Percentiles rank a stretch among this genome's conserved stretches.
Conservation (phyloP, 2,888 invertebrate genomes). For the Drosophila nr. fundita region DNA sequence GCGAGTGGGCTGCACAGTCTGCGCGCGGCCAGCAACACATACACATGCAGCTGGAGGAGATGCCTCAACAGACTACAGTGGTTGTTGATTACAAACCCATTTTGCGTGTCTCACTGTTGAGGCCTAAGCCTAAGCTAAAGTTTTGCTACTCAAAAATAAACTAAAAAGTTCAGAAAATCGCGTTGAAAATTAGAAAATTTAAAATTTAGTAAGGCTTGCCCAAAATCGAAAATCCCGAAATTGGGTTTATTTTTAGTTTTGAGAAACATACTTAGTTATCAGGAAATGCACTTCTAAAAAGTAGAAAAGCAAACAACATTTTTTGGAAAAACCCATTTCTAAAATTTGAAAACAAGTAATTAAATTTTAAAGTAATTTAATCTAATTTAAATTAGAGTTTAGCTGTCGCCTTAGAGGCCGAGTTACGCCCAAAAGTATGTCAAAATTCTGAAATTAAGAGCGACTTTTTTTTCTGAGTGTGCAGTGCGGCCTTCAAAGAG, state of each 20-base stretch:
- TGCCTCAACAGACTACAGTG: slow-evolving; percentile 35
- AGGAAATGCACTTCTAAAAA: neutral
- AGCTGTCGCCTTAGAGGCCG: rapidly evolving
- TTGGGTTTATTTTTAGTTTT: no score
- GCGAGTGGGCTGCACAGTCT: slow-evolving; percentile 46
- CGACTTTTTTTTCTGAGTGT: neutral
- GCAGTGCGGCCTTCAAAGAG: neutral
- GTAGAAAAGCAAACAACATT: rapidly evolving
- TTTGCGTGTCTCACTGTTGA: slow-evolving; percentile 1
- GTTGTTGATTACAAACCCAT: slow-evolving; percentile 45
- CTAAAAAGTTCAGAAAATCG: neutral
- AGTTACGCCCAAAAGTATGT: neutral
- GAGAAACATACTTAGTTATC: neutral
- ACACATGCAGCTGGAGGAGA: slow-evolving; percentile 26
- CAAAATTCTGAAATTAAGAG: neutral
- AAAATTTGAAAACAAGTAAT: neutral
- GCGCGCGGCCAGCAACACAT: slow-evolving; percentile 20
- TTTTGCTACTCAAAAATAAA: neutral
- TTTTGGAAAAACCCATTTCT: rapidly evolving
- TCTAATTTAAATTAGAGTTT: neutral
- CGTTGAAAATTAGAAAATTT: neutral
- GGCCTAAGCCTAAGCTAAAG: no score
- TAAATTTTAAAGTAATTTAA: neutral
- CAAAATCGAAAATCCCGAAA: neutral
- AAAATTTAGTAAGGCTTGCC: neutral